phyloP scores from a whole-genome alignment of 2,888 invertebrate genomes.

The Zhuqinia jingwanae region DNA sequence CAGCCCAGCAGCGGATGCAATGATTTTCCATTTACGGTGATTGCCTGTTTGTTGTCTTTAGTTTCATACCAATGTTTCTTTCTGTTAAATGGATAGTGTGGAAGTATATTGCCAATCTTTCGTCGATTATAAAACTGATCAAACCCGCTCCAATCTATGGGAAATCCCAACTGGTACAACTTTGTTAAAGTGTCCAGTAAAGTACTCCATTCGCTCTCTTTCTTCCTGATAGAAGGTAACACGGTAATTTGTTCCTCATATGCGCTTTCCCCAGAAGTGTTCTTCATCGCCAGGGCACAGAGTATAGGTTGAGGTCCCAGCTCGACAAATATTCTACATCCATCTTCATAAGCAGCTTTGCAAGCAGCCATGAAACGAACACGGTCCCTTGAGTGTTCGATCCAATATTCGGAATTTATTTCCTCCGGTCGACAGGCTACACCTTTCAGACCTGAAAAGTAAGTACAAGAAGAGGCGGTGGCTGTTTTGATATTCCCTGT shows the following conservation, averaged over 20 bases:
- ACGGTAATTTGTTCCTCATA: conserved; percentile 44
- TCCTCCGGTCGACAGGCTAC: conserved; percentile 48
- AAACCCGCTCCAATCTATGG: conserved; percentile 69
- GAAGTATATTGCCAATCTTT: conserved; percentile 62
- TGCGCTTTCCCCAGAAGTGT: conserved; percentile 27
- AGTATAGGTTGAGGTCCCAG: conserved; percentile 74
- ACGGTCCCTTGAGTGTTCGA: conserved; percentile 61
- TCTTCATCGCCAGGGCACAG: conserved; percentile 62
- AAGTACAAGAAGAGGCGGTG: conserved; percentile 19
- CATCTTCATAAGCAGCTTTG: conserved; percentile 42
- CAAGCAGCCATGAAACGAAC: conserved; percentile 66
- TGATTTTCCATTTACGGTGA: conserved; percentile 48
- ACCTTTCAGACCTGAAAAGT: conserved; percentile 67
- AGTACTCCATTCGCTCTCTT: conserved; percentile 66
- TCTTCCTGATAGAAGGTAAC: conserved; percentile 66
- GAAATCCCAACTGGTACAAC: conserved; percentile 67
- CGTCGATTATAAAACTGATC: conserved; percentile 53
- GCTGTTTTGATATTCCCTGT: conserved; percentile 10
- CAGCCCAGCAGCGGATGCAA: conserved; percentile 72
- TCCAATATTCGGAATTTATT: conserved; percentile 67
- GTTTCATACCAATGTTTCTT: conserved; percentile 66
- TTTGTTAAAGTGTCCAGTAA: conserved; percentile 62
- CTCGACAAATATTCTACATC: conserved; percentile 70
- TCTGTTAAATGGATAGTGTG: conserved; percentile 73
- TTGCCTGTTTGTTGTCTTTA: conserved; percentile 25